phyloP scores from a whole-genome alignment of 2,113 vertebrate genomes.

The Xenus cinereus region DNA sequence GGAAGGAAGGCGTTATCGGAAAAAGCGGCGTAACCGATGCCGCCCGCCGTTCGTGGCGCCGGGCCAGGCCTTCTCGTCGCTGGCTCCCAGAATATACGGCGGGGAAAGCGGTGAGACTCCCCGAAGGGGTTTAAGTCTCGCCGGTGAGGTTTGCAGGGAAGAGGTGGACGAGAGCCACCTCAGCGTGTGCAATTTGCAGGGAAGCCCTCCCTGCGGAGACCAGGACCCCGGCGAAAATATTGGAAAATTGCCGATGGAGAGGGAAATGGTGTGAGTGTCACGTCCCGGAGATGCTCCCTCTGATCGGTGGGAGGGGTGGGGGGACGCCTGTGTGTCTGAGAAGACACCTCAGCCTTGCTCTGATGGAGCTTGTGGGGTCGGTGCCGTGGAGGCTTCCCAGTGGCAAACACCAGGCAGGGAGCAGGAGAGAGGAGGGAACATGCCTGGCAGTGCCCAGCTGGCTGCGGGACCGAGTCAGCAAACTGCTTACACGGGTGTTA shows the following conservation, averaged over 20 bases:
- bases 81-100: not conserved
- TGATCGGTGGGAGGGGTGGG: not conserved
- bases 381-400: not conserved
- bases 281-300: not conserved
- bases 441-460: not conserved
- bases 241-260: not conserved
- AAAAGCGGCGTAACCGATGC: not conserved
- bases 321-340: not conserved
- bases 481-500: not conserved
- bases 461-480: not conserved
- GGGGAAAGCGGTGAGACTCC: not conserved
- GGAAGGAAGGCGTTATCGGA: not conserved
- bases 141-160: not conserved
- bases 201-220: not conserved
- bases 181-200: fast-evolving
- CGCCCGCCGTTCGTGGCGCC: fast-evolving
- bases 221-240: not conserved
- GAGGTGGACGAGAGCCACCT: not conserved
- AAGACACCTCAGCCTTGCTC: not conserved
- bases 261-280: not conserved
- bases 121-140: not conserved
- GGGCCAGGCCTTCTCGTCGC: not conserved
- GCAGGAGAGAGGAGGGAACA: not conserved
- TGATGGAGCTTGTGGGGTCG: fast-evolving
- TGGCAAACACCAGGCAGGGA: not conserved